phyloP scores from a whole-genome alignment of 1,140 invertebrate species.

The Conus betulinus region DNA sequence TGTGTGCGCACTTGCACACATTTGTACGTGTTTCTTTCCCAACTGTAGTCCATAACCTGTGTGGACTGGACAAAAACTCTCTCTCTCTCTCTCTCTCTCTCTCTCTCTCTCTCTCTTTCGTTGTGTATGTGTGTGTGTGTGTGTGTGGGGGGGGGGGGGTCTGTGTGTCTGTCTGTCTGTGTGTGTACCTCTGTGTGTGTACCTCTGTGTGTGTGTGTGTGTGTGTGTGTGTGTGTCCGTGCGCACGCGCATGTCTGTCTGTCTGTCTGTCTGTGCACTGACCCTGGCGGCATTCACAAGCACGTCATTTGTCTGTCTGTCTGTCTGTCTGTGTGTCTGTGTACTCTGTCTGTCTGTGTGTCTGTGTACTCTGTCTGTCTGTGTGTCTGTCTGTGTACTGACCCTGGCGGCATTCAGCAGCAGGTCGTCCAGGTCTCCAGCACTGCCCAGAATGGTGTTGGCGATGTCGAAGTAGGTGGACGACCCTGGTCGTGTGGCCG shows the following conservation, averaged over 20 bases:
- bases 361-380: background rate
- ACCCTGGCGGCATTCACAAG: slow-evolving; percentile 69
- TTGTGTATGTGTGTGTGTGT: too few species aligned
- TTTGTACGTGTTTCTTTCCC: too few species aligned
- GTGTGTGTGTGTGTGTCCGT: background rate
- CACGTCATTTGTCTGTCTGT: slow-evolving; percentile 47
- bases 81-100: background rate
- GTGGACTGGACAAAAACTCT: background rate
- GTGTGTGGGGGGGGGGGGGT: too few species aligned
- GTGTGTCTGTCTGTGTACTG: slow-evolving; percentile 26
- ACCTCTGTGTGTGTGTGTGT: too few species aligned
- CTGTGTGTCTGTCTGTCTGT: too few species aligned
- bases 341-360: background rate
- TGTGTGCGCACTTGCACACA: background rate
- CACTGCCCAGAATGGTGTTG: slow-evolving; percentile 64
- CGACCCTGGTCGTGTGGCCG: background rate
- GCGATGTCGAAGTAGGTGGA: slow-evolving; percentile 70
- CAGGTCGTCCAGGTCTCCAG: slow-evolving; percentile 63
- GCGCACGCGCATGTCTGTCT: background rate
- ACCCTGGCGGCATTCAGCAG: slow-evolving; percentile 69
- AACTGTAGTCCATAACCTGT: too few species aligned
- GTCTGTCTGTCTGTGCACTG: slow-evolving; percentile 26
- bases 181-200: too few species aligned
- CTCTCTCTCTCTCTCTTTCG: background rate
- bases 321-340: background rate